Conservation (phyloP, 2,888 invertebrate genomes). For the Amiota mariae region DNA sequence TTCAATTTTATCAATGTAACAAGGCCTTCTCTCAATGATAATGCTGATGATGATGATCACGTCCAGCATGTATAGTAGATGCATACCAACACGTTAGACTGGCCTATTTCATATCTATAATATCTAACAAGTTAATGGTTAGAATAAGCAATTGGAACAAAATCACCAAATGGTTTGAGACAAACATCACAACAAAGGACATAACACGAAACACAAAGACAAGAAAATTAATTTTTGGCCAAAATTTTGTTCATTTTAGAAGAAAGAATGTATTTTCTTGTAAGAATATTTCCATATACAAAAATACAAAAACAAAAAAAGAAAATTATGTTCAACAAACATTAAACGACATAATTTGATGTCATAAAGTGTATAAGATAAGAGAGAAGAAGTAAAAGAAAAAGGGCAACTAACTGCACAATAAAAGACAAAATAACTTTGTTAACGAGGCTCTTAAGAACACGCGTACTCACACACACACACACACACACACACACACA, state of each 20-base stretch:
- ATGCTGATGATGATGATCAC: too few relatives aligned
- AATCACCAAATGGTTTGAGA: not conserved
- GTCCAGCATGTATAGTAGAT: not conserved
- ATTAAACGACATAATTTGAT: conserved; percentile 1
- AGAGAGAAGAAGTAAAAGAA: not conserved
- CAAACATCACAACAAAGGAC: not conserved
- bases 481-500: conserved; percentile 31
- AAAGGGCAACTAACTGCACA: conserved; percentile 39
- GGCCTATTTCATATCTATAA: not conserved
- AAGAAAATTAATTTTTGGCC: conserved; percentile 23
- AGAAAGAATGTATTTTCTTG: conserved; percentile 22
- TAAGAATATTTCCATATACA: conserved; percentile 15
- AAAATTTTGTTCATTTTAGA: not conserved
- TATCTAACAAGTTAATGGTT: not conserved
- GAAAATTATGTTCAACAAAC: conserved; percentile 14
- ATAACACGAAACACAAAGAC: not conserved
- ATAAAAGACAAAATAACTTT: conserved; percentile 67
- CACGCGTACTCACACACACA: conserved; percentile 48
- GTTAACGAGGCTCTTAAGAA: conserved; percentile 63
- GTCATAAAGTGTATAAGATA: conserved; percentile 1
- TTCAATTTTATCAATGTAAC: too few relatives aligned
- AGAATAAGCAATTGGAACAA: conserved; percentile 1
- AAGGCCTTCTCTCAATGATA: too few relatives aligned
- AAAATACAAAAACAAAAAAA: too few relatives aligned
- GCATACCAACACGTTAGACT: conserved; percentile 10